A percentile compares a stretch with the other conserved stretches of the same genome.
Conservation (phyloP, 2,797 vertebrate species). For the Rallus crepitans region DNA sequence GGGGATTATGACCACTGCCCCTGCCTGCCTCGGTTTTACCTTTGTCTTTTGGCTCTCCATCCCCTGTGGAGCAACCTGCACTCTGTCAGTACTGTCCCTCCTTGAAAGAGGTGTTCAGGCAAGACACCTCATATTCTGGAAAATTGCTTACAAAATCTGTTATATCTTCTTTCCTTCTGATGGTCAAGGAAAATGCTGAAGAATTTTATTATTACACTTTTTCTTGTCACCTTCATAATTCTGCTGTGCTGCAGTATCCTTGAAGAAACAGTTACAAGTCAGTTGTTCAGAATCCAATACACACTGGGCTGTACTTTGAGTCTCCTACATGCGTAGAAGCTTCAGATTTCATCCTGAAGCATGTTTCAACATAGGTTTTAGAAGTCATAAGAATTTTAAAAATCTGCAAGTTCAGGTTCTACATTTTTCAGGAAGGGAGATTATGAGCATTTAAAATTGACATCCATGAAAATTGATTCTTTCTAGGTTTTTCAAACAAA, state of each 20-base stretch:
- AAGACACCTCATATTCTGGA: conserved; percentile 68
- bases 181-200: conserved; percentile 82
- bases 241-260: conserved; percentile 88
- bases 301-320: neutral
- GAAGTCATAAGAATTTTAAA: neutral
- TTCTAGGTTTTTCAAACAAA: neutral
- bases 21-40: neutral
- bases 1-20: neutral
- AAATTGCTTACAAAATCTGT: conserved; percentile 82
- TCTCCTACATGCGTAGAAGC: neutral
- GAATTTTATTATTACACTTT: conserved; percentile 84
- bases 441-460: neutral
- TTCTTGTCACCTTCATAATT: conserved; percentile 87
- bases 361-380: neutral
- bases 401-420: neutral
- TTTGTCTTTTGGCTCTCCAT: neutral
- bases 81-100: too few species aligned
- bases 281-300: conserved; percentile 84
- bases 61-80: neutral
- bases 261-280: conserved; percentile 83
- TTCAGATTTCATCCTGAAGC: neutral
- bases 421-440: neutral
- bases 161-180: conserved; percentile 82
- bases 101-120: neutral
- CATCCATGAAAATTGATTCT: neutral